Conservation (phyloP, 1,140 invertebrate species). For the Brachionus koreanus region DNA sequence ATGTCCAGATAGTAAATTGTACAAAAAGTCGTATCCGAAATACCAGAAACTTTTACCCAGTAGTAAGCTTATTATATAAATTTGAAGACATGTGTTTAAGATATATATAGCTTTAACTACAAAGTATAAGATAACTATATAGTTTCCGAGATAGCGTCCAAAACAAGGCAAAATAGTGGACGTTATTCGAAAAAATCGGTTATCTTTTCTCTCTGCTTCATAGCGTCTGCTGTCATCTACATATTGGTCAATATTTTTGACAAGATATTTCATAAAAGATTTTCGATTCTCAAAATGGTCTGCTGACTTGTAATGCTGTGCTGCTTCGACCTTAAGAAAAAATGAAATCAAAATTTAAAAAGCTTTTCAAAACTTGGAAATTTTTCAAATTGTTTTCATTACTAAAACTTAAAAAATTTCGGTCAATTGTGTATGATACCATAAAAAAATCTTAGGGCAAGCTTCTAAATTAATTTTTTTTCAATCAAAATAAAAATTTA, state of each 20-base stretch:
- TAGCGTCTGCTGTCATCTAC: conserved; percentile 40
- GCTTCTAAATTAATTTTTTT: no score
- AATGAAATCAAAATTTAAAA: neutral
- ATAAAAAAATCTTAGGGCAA: neutral
- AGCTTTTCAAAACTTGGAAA: no score
- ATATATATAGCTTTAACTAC: conserved; percentile 60
- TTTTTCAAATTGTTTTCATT: no score
- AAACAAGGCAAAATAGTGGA: conserved; percentile 46
- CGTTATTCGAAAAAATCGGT: neutral
- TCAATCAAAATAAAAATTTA: no score
- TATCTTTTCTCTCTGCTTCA: neutral
- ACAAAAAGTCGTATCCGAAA: conserved; percentile 39
- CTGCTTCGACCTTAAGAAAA: conserved; percentile 40
- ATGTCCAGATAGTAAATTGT: neutral
- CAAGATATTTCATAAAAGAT: conserved; percentile 41
- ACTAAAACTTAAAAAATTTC: no score
- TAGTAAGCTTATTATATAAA: conserved; percentile 60
- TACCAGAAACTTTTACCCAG: conserved; percentile 57
- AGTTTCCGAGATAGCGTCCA: conserved; percentile 60
- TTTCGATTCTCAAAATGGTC: conserved; percentile 39
- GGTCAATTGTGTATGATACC: no score
- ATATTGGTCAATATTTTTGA: conserved; percentile 43
- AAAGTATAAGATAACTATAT: conserved; percentile 59
- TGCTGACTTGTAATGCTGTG: conserved; percentile 40
- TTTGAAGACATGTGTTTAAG: conserved; percentile 60